Evolutionary conservation across 2,113 vertebrate species (phyloP).

Genomic region (Zeus faber): DNA sequence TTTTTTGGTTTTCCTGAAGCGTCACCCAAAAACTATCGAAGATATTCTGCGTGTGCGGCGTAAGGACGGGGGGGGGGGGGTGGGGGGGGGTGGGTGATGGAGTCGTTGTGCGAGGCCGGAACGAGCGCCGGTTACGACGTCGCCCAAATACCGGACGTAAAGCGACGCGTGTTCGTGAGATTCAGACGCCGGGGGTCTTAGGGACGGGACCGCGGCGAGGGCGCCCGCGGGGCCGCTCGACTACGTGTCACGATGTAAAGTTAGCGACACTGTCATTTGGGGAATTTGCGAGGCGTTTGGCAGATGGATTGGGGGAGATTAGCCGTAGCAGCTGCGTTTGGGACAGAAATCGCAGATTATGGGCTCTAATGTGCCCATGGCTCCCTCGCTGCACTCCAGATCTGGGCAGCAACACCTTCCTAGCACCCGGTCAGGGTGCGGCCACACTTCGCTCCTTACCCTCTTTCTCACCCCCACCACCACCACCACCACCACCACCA

Average conservation of each 20-base stretch:
- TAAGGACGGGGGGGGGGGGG: too few species aligned
- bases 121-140: too few species aligned
- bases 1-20: too few species aligned
- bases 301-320: conserved; percentile 79
- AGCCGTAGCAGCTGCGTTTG: conserved; percentile 78
- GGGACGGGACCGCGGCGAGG: too few species aligned
- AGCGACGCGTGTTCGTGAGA: too few species aligned
- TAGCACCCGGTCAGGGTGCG: conserved; percentile 68
- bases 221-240: conserved; percentile 40
- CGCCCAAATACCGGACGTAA: too few species aligned
- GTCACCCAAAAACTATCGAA: too few species aligned
- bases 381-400: conserved; percentile 72
- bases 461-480: conserved; percentile 35
- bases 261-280: conserved; percentile 68
- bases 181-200: too few species aligned
- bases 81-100: too few species aligned
- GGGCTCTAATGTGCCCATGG: conserved; percentile 76
- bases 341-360: conserved; percentile 80
- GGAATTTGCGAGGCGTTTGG: conserved; percentile 68
- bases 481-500: conserved; percentile 10
- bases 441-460: conserved; percentile 49
- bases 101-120: too few species aligned
- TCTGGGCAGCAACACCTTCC: conserved; percentile 77
- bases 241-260: conserved; percentile 48
- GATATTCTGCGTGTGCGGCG: too few species aligned